Evolutionary conservation across 2,113 vertebrate species (phyloP).

Genomic region (Microcebus tavaratra): DNA sequence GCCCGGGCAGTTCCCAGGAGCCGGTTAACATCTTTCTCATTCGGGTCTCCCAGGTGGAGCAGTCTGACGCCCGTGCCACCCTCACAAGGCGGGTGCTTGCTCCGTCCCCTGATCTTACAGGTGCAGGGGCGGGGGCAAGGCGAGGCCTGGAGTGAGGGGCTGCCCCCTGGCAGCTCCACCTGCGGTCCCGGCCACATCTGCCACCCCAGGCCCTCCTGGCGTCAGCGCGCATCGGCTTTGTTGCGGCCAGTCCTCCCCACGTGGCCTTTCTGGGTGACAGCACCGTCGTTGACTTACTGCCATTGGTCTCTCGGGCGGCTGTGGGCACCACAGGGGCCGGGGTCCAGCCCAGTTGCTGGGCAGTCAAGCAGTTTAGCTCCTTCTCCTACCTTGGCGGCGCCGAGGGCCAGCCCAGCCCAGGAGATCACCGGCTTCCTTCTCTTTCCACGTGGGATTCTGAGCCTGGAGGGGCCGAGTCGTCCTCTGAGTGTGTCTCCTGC

Average conservation of each 20-base stretch:
- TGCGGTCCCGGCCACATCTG: accelerated
- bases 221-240: accelerated
- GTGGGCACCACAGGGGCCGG: constrained; percentile 82
- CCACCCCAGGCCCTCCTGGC: background rate
- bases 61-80: background rate
- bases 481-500: background rate
- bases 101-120: background rate
- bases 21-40: background rate
- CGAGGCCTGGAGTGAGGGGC: background rate
- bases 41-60: background rate
- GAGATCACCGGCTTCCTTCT: background rate
- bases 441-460: background rate
- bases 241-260: background rate
- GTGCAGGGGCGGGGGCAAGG: background rate
- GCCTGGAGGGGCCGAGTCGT: background rate
- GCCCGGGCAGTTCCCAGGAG: background rate
- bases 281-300: constrained; percentile 80
- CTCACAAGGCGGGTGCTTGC: accelerated
- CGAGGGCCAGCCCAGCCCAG: constrained; percentile 51
- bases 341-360: constrained; percentile 82
- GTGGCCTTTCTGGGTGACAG: background rate
- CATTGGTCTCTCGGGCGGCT: constrained; percentile 72
- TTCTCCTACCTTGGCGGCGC: constrained; percentile 67
- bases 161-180: too few relatives aligned
- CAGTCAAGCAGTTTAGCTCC: constrained; percentile 77